phyloP scores from a whole-genome alignment of 2,113 vertebrate species.

The Paramormyrops kingsleyae region DNA sequence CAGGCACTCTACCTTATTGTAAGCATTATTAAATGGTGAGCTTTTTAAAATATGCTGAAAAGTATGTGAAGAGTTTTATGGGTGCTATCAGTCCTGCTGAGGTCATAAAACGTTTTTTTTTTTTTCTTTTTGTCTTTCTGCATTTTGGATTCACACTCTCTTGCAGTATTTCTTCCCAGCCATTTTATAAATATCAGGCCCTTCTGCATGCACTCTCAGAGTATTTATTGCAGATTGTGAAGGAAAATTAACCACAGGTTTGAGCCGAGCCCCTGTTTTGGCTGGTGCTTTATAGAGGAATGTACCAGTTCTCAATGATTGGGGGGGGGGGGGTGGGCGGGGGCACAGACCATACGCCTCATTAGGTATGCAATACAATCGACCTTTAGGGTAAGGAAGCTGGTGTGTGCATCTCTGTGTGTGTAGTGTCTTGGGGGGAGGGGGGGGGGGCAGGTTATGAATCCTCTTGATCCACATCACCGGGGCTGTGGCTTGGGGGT shows the following conservation, averaged over 20 bases:
- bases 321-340: not conserved
- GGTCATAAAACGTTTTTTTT: not conserved
- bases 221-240: not conserved
- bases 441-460: not conserved
- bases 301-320: not conserved
- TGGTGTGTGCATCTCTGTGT: not conserved
- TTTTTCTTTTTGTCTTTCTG: not conserved
- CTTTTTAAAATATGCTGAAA: slow-evolving; percentile 2
- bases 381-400: not conserved
- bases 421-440: not conserved
- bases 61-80: not conserved
- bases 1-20: not conserved
- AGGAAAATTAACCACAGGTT: not conserved
- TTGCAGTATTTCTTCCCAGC: not conserved
- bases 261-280: not conserved
- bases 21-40: not conserved
- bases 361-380: not conserved
- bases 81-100: not conserved
- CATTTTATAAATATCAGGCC: not conserved
- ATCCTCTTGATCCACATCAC: not conserved
- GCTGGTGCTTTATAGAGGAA: not conserved
- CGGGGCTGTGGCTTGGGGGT: slow-evolving; percentile 18
- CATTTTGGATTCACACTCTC: not conserved
- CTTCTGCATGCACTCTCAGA: not conserved
- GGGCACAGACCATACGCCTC: not conserved